Conservation (phyloP, 53 echinoderm and acorn worm genomes). For the Apostichopus leukothele region DNA sequence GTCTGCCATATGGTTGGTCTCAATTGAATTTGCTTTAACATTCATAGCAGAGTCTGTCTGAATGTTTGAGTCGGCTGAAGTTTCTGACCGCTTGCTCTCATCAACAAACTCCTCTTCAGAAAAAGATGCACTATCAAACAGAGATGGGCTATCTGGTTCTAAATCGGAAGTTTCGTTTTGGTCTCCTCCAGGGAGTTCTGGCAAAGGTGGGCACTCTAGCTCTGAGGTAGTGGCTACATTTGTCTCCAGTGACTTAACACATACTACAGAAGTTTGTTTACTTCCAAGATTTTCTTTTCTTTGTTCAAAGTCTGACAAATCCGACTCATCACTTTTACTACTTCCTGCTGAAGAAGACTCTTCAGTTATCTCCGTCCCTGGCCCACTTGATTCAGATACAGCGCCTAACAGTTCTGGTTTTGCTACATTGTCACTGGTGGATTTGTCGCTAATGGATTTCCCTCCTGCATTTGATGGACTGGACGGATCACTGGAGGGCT, state of each 20-base stretch:
- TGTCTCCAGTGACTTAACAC: too few relatives aligned
- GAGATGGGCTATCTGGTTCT: not conserved
- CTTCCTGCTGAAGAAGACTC: not conserved
- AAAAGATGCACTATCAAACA: not conserved
- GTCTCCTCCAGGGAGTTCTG: not conserved
- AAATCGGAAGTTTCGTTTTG: not conserved
- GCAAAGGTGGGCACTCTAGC: not conserved
- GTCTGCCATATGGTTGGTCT: not conserved
- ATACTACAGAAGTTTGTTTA: too few relatives aligned
- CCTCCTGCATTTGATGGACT: too few relatives aligned
- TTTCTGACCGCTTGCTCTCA: not conserved
- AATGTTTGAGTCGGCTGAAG: not conserved
- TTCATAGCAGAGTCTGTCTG: too few relatives aligned
- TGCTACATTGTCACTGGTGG: too few relatives aligned
- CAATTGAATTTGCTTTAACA: not conserved
- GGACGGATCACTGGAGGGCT: not conserved
- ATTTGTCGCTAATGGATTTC: too few relatives aligned
- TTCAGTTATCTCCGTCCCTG: conserved; percentile 1
- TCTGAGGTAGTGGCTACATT: too few relatives aligned
- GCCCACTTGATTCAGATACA: too few relatives aligned
- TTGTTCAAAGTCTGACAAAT: not conserved
- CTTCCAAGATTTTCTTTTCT: not conserved
- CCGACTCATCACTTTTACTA: not conserved
- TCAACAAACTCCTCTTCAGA: not conserved
- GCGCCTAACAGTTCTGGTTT: too few relatives aligned